phyloP scores from a whole-genome alignment of 1,140 invertebrate species.

The Drosophila fuyamai region DNA sequence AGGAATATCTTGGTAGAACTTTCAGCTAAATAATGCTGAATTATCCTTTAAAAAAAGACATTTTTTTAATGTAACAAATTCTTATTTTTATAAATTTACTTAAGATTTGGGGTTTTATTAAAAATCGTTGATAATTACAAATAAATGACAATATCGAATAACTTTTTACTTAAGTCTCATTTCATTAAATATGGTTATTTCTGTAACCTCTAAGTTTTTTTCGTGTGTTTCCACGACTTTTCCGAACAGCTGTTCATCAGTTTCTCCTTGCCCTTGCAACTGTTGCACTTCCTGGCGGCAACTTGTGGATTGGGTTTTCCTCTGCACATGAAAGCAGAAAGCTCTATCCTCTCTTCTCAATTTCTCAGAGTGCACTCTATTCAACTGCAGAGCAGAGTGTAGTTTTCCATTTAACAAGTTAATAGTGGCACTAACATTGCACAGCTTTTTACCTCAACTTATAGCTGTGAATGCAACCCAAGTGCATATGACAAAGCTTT shows the following conservation, averaged over 20 bases:
- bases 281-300: slow-evolving; percentile 67
- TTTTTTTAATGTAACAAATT: no score
- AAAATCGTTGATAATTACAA: no score
- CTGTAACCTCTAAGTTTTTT: neutral
- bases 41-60: no score
- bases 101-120: no score
- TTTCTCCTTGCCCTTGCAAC: slow-evolving; percentile 40
- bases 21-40: no score
- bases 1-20: no score
- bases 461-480: slow-evolving; percentile 49
- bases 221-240: neutral
- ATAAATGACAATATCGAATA: no score
- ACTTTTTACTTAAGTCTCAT: no score
- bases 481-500: slow-evolving; percentile 41
- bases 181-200: no score
- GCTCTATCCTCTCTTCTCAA: slow-evolving; percentile 5
- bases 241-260: slow-evolving; percentile 54
- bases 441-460: slow-evolving; percentile 10
- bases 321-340: slow-evolving; percentile 18
- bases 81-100: no score
- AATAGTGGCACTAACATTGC: slow-evolving; percentile 1
- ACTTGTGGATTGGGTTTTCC: slow-evolving; percentile 68
- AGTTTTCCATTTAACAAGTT: neutral
- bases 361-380: slow-evolving; percentile 15
- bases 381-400: slow-evolving; percentile 7